Evolutionary conservation across 2,113 vertebrate genomes (phyloP).

Genomic region (Pungitius pungitius): DNA sequence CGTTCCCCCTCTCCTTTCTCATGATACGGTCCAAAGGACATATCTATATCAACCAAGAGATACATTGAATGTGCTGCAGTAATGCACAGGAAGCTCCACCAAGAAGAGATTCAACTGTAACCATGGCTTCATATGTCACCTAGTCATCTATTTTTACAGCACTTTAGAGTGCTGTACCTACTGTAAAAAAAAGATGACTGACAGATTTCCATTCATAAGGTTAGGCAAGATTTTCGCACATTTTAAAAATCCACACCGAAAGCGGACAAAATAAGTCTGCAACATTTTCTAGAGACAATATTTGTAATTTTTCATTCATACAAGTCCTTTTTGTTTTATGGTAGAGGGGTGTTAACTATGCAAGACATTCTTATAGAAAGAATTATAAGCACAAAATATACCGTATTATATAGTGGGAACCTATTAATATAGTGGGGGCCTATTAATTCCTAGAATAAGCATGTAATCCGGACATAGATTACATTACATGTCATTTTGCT

Average conservation of each 20-base stretch:
- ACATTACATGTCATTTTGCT: neutral
- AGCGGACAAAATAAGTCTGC: neutral
- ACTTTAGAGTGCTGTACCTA: neutral
- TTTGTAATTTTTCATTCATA: too few relatives aligned
- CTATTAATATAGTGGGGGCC: too few relatives aligned
- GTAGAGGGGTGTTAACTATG: too few relatives aligned
- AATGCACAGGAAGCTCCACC: neutral
- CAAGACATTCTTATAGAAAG: too few relatives aligned
- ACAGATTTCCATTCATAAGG: neutral
- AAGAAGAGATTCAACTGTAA: neutral
- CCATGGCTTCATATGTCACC: slow-evolving; percentile 10
- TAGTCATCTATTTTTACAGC: slow-evolving; percentile 6
- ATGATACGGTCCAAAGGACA: slow-evolving; percentile 9
- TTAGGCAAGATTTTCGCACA: neutral
- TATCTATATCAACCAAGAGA: neutral
- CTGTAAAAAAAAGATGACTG: neutral
- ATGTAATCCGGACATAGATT: neutral
- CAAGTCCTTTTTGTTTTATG: too few relatives aligned
- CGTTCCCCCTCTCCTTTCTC: slow-evolving; percentile 2
- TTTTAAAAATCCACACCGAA: neutral
- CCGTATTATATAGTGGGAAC: too few relatives aligned
- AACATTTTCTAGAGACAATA: too few relatives aligned
- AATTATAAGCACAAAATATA: too few relatives aligned
- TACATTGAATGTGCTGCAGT: neutral
- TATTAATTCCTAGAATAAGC: neutral